Evolutionary conservation across 2,888 invertebrate genomes (phyloP).

Genomic region (Noctua janthe): DNA sequence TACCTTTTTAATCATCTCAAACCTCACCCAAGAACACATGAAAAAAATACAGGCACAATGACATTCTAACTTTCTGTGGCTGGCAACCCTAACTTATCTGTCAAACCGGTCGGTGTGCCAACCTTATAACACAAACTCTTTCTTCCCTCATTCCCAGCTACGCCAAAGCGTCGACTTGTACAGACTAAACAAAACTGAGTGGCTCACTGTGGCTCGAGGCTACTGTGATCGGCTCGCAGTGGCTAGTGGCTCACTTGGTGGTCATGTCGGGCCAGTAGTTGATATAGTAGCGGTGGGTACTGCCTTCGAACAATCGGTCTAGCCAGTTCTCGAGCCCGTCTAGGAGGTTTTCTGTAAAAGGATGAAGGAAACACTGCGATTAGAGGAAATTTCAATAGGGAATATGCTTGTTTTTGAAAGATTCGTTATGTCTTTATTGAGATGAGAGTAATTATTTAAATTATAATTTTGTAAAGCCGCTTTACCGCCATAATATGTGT

Average conservation of each 20-base stretch:
- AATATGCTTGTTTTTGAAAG: neutral
- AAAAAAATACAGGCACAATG: constrained; percentile 45
- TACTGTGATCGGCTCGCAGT: constrained; percentile 83
- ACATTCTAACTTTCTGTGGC: constrained; percentile 23
- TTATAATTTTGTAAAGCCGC: neutral
- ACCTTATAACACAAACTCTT: constrained; percentile 34
- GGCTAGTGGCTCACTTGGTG: constrained; percentile 91
- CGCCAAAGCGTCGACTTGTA: constrained; percentile 50
- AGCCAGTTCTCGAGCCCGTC: constrained; percentile 99
- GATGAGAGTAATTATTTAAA: neutral
- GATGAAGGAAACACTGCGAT: constrained; percentile 72
- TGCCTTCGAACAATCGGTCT: constrained; percentile 98
- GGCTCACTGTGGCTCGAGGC: constrained; percentile 43
- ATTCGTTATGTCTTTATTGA: neutral
- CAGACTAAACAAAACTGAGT: constrained; percentile 52
- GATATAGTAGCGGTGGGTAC: constrained; percentile 98
- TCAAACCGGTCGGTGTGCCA: constrained; percentile 25
- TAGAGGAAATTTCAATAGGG: rapidly evolving
- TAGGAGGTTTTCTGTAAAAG: constrained; percentile 93
- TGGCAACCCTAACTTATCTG: constrained; percentile 31
- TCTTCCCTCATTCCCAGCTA: constrained; percentile 44
- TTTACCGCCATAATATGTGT: neutral
- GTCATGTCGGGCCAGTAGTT: constrained; percentile 99
- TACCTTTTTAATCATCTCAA: neutral
- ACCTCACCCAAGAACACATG: neutral